Conservation (phyloP, 2,888 invertebrate genomes). For the Agrotis segetum region DNA sequence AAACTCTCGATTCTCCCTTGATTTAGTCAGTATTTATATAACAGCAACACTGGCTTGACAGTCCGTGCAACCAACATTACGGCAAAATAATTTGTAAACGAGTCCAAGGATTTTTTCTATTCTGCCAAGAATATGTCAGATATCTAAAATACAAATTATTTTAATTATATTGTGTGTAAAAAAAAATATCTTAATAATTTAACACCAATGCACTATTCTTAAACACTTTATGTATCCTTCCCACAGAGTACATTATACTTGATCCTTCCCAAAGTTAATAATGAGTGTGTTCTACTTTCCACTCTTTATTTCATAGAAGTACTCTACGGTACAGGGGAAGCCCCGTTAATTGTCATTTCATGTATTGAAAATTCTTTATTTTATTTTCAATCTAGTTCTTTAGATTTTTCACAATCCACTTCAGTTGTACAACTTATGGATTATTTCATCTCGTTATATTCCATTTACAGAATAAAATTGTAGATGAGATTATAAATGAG, state of each 20-base stretch:
- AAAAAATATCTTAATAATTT: too few relatives aligned
- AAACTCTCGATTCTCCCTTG: not conserved
- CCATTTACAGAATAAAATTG: too few relatives aligned
- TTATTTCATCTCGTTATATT: too few relatives aligned
- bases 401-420: too few relatives aligned
- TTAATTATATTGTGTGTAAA: not conserved
- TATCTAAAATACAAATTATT: too few relatives aligned
- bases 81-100: not conserved
- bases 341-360: not conserved
- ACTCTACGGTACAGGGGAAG: not conserved
- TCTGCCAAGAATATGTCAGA: not conserved
- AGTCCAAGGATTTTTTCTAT: conserved; percentile 12
- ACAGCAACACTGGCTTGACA: conserved; percentile 52
- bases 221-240: too few relatives aligned
- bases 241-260: too few relatives aligned
- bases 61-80: conserved; percentile 42
- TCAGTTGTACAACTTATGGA: too few relatives aligned
- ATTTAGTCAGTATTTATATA: conserved; percentile 1
- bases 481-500: too few relatives aligned
- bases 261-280: too few relatives aligned
- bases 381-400: too few relatives aligned
- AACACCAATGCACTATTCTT: not conserved
- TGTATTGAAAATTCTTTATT: not conserved
- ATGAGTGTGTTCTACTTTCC: not conserved
- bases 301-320: not conserved